A percentile compares a stretch with the other conserved stretches of the same genome.
Evolutionary conservation across 2,888 invertebrate genomes (phyloP).

Genomic region (Escarpia spicata): DNA sequence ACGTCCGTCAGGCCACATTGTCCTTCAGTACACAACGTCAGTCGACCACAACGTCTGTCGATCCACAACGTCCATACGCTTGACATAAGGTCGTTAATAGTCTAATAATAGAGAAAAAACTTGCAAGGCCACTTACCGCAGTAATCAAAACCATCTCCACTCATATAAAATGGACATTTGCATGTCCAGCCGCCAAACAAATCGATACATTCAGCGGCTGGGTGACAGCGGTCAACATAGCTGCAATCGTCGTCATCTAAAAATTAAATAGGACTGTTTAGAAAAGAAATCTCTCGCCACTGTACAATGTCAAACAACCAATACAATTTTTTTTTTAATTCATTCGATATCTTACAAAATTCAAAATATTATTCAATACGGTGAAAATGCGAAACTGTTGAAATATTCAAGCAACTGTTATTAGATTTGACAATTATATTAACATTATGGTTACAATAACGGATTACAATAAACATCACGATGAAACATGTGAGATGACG

Average conservation of each 20-base stretch:
- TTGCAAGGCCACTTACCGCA: slow-evolving; percentile 17
- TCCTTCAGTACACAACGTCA: neutral
- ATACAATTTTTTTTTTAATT: neutral
- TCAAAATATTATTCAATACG: neutral
- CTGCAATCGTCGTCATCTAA: slow-evolving; percentile 28
- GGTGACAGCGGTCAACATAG: slow-evolving; percentile 25
- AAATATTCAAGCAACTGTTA: neutral
- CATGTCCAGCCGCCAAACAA: slow-evolving; percentile 27
- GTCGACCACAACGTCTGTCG: neutral
- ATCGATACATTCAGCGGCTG: slow-evolving; percentile 25
- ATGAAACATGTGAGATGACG: no score
- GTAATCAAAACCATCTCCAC: slow-evolving; percentile 29
- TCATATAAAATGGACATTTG: slow-evolving; percentile 18
- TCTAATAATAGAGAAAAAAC: neutral
- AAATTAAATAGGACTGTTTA: neutral
- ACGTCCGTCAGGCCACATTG: no score
- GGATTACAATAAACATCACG: no score
- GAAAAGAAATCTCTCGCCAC: no score
- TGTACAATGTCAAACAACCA: no score
- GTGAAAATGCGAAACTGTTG: neutral
- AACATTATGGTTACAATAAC: neutral
- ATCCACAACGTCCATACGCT: no score
- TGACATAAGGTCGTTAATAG: neutral
- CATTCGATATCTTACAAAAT: neutral
- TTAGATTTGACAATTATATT: neutral